Evolutionary conservation across 2,113 vertebrate genomes (phyloP), one percentile per base, ranked within the genome.

Genomic region (Silurus asotus): DNA sequence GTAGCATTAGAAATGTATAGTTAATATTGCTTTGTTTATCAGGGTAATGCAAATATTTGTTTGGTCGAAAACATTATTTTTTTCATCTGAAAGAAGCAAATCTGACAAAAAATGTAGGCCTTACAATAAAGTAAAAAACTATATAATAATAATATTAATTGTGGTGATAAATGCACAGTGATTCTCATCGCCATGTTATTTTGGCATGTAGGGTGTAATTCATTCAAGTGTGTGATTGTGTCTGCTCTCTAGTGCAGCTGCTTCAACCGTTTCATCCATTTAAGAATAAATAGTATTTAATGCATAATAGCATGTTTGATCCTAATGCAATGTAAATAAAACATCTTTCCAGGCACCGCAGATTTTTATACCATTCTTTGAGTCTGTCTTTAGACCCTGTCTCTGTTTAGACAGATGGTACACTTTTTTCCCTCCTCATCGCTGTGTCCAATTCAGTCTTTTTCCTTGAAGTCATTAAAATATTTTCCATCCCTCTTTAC

Each of bases 401-500:
- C 53, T 78, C 28, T 80, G 77, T 80, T 80, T 80, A 80, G 56
- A 80, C 77, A 80, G 77, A 80, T 80, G 56, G 56, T 59, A 61
- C 28, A 13, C 61, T 80, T 55, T 78, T 61, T 28, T 3, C 49
- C 49, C 45, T 45, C 45, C 79, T 55, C 64, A 70, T 70, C 51
- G 72, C 28, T 72, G 64, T 51, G 53, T 70, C 81, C 64, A 56
- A 83, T 83, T 65, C 56, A 61, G 77, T 80, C 77, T 80, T 61
- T 80, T 80, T 83, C 28, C 81, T 72, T 70, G 58, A 83, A 70
- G 25, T 70, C 49, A 70, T 83, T 70, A 83, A 58, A 55, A 83
- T 70, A 72, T 83, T 83, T 70, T 83, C 67, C 49, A 83, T 83
- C n/a, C 62, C 15, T n/a, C 28, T 83, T 70, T 83, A 25, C 45